Evolutionary conservation across 2,888 invertebrate genomes (phyloP).

Genomic region (Melanophora roralis): DNA sequence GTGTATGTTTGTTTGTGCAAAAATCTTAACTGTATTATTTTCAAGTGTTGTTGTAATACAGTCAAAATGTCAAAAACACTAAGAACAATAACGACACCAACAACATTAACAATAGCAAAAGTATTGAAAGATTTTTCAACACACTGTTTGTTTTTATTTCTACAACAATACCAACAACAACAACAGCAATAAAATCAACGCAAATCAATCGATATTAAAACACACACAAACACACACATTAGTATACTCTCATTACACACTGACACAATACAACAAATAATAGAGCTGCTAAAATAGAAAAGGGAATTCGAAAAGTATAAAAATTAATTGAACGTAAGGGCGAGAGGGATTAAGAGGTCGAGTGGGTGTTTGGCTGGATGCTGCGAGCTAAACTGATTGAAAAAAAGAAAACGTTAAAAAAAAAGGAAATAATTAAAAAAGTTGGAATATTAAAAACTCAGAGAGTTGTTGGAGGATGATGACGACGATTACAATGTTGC

Average conservation of each 20-base stretch:
- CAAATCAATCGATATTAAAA: constrained; percentile 57
- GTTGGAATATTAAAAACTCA: constrained; percentile 74
- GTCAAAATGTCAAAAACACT: constrained; percentile 22
- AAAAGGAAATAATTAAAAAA: constrained; percentile 75
- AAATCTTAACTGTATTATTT: not conserved
- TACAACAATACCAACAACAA: constrained; percentile 9
- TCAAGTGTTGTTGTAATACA: not conserved
- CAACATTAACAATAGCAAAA: constrained; percentile 12
- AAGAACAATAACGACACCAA: constrained; percentile 3
- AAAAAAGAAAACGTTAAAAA: constrained; percentile 48
- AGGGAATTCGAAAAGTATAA: constrained; percentile 1
- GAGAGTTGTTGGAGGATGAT: constrained; percentile 40
- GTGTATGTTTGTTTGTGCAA: not conserved
- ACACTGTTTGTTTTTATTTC: constrained; percentile 52
- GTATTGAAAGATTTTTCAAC: constrained; percentile 61
- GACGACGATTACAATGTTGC: constrained; percentile 53
- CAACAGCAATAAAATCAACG: constrained; percentile 52
- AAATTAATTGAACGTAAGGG: not conserved
- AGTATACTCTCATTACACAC: not conserved
- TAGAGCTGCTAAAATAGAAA: not conserved
- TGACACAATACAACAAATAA: not conserved
- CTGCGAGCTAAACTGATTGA: constrained; percentile 29
- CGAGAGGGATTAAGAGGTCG: not conserved
- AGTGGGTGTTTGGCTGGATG: not conserved
- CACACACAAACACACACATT: constrained; percentile 17